phyloP scores from a whole-genome alignment of 92 coral and sea anemone species.

The Zoanthus solanderi region DNA sequence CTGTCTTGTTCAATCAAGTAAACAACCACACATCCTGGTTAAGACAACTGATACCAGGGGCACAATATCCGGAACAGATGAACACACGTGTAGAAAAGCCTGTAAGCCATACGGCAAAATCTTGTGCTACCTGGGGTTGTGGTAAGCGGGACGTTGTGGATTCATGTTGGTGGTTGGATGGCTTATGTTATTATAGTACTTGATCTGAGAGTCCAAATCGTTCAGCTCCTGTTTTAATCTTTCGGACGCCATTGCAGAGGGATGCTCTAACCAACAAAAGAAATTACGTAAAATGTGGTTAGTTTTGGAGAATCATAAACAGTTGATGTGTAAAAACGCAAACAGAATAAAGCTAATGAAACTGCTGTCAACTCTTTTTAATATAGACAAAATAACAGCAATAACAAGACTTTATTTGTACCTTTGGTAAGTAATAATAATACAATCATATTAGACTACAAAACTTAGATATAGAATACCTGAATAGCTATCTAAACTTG shows the following conservation, averaged over 20 bases:
- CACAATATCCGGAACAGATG: background rate
- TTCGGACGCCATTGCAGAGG: conserved; percentile 44
- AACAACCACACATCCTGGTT: background rate
- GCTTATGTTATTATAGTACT: conserved; percentile 66
- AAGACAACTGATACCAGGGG: background rate
- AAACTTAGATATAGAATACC: no score
- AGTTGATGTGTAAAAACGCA: background rate
- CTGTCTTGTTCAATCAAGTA: no score
- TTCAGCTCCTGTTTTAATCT: conserved; percentile 70
- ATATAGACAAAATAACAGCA: background rate
- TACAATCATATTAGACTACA: no score
- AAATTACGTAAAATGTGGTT: background rate
- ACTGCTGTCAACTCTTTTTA: background rate
- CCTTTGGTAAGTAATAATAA: no score
- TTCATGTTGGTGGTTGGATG: conserved; percentile 40
- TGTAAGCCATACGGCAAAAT: background rate
- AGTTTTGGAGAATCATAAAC: background rate
- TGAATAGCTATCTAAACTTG: no score
- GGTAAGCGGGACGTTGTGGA: conserved; percentile 20
- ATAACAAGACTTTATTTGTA: no score
- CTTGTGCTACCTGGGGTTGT: conserved; percentile 27
- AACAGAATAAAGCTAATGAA: no score
- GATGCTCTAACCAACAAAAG: background rate
- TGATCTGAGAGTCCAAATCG: conserved; percentile 71
- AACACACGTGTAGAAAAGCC: no score